Evolutionary conservation across 2,797 vertebrate genomes (phyloP).

Genomic region (Apodemus agrarius): DNA sequence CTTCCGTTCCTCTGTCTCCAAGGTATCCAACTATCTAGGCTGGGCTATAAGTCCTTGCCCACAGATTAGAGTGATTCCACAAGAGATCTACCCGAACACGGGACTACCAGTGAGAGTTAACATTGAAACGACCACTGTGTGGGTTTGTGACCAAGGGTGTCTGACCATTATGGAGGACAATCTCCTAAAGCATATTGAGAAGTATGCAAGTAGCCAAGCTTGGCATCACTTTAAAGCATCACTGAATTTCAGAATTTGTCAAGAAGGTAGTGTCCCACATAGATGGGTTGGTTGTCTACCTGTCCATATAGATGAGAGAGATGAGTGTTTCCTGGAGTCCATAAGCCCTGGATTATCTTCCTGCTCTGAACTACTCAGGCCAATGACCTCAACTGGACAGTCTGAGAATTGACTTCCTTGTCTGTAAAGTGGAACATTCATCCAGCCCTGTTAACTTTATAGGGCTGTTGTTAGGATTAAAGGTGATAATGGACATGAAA

Average conservation of each 20-base stretch:
- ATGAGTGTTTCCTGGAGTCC: background rate
- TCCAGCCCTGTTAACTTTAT: background rate
- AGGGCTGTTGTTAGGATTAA: background rate
- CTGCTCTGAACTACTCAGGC: background rate
- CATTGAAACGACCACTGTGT: rapidly evolving
- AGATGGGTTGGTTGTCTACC: background rate
- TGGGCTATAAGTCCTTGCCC: background rate
- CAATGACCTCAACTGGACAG: background rate
- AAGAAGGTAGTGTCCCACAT: background rate
- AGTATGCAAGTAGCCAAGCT: too few relatives aligned
- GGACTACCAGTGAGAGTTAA: background rate
- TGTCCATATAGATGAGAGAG: background rate
- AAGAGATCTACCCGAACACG: background rate
- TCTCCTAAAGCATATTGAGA: background rate
- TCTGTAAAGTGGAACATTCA: background rate
- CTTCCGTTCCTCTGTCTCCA: background rate
- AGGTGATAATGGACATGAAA: background rate
- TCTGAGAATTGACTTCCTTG: background rate
- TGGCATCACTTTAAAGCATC: rapidly evolving
- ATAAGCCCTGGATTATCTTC: background rate
- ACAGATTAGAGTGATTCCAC: background rate
- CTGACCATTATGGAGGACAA: rapidly evolving
- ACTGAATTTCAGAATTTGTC: background rate
- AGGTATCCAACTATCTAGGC: background rate
- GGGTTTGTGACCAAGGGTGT: background rate